These are phyloP conservation scores for Holothuria scabra DNA, from an alignment of 53 echinoderm and acorn worm genomes.

Conservation along the genomic window DNA sequence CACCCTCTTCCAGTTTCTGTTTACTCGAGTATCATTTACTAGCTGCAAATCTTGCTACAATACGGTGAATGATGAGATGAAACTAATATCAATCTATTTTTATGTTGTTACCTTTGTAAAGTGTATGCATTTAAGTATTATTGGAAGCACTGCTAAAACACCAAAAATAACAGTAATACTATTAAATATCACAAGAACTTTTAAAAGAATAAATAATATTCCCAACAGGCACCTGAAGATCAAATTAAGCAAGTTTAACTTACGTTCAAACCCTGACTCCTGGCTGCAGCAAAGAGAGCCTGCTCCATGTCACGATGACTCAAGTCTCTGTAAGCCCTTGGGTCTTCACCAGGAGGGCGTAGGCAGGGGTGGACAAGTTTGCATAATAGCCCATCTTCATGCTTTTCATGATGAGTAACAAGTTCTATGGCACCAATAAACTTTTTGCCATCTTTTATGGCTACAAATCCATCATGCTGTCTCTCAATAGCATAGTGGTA, in stretches of 20 bases:
- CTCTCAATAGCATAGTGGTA: constrained; percentile 97
- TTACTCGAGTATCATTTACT: too few relatives aligned
- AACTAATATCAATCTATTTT: too few relatives aligned
- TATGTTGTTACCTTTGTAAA: too few relatives aligned
- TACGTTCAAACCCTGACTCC: constrained; percentile 84
- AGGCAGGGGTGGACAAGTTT: constrained; percentile 71
- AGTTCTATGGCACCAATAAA: constrained; percentile 93
- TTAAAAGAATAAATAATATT: too few relatives aligned
- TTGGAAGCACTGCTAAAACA: too few relatives aligned
- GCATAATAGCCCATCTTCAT: constrained; percentile 92
- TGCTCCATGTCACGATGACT: constrained; percentile 79
- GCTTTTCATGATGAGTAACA: constrained; percentile 74
- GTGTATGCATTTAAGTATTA: too few relatives aligned
- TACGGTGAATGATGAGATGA: too few relatives aligned
- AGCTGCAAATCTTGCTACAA: too few relatives aligned
- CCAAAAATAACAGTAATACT: too few relatives aligned
- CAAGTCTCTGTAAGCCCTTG: constrained; percentile 81
- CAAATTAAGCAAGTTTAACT: constrained; percentile 20
- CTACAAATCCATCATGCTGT: constrained; percentile 87
- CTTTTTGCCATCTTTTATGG: constrained; percentile 94
- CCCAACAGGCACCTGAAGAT: too few relatives aligned
- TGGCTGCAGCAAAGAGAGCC: constrained; percentile 73
- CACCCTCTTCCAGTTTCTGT: too few relatives aligned
- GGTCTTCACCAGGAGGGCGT: constrained; percentile 62
- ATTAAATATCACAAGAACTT: too few relatives aligned